These are phyloP conservation scores for Eupeodes corollae DNA, from an alignment of 1,140 invertebrate species.

Conservation along the genomic window DNA sequence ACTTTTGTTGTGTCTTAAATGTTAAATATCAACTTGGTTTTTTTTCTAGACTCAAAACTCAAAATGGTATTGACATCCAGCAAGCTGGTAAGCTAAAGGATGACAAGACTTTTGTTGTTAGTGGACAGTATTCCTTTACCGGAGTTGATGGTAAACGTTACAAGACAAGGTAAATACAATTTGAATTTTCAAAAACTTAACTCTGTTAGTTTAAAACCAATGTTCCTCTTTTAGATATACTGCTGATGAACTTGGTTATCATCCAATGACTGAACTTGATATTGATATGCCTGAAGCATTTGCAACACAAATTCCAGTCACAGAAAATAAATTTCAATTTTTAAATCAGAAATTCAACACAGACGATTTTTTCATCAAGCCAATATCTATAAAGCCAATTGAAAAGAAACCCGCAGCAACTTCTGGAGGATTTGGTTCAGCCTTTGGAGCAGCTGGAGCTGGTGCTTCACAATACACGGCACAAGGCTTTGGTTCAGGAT, in stretches of 20 bases:
- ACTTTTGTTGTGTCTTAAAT: too few species aligned
- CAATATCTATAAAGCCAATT: conserved; percentile 11
- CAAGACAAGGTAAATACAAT: conserved; percentile 21
- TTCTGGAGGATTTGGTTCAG: conserved; percentile 31
- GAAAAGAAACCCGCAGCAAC: conserved; percentile 18
- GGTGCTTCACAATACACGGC: not conserved
- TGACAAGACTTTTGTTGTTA: conserved; percentile 41
- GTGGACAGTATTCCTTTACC: conserved; percentile 49
- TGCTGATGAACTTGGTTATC: conserved; percentile 35
- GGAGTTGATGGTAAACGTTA: conserved; percentile 50
- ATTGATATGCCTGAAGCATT: conserved; percentile 27
- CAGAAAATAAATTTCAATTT: conserved; percentile 33
- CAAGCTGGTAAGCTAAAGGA: conserved; percentile 36
- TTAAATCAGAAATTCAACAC: conserved; percentile 23
- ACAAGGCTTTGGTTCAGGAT: not conserved
- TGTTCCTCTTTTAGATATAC: conserved; percentile 15
- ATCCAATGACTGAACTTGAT: conserved; percentile 35
- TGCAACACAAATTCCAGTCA: conserved; percentile 8
- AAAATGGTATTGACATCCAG: conserved; percentile 33
- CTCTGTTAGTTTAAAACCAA: not conserved
- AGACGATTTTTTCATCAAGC: conserved; percentile 13
- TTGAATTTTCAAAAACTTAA: not conserved
- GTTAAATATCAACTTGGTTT: too few species aligned
- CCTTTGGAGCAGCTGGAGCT: conserved; percentile 14
- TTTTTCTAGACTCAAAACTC: conserved; percentile 26